phyloP scores from a whole-genome alignment of 2,888 invertebrate genomes.

The Eurois occulta region DNA sequence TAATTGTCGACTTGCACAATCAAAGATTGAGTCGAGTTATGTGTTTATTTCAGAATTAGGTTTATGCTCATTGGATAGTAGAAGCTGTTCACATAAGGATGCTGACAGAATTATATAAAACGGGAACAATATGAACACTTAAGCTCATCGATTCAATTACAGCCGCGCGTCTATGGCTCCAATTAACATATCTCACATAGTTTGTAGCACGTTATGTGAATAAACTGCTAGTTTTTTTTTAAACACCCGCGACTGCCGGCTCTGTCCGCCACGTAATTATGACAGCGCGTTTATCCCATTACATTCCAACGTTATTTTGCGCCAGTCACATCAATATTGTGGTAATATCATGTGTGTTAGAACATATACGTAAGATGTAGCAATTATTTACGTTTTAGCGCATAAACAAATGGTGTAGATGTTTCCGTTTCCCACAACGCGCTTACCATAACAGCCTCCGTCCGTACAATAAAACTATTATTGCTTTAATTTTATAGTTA shows the following conservation, averaged over 20 bases:
- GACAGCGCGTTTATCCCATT: constrained; percentile 39
- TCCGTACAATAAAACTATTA: constrained; percentile 71
- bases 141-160: constrained; percentile 49
- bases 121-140: constrained; percentile 11
- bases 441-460: constrained; percentile 59
- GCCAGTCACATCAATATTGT: constrained; percentile 26
- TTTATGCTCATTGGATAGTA: constrained; percentile 32
- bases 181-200: constrained; percentile 56
- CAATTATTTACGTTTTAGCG: constrained; percentile 28
- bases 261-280: constrained; percentile 42
- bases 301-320: constrained; percentile 38
- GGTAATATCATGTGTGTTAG: constrained; percentile 7
- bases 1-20: not conserved
- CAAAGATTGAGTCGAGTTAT: not conserved
- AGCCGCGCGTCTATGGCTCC: constrained; percentile 18
- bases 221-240: constrained; percentile 55
- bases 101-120: constrained; percentile 31
- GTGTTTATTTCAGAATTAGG: not conserved
- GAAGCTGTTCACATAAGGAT: not conserved
- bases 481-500: constrained; percentile 72
- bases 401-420: constrained; percentile 48
- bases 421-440: constrained; percentile 51
- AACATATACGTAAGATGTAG: constrained; percentile 5
- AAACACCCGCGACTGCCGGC: constrained; percentile 35
- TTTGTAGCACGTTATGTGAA: constrained; percentile 41